Conservation (phyloP, 2,113 vertebrate genomes). For the Nothocercus julius region DNA sequence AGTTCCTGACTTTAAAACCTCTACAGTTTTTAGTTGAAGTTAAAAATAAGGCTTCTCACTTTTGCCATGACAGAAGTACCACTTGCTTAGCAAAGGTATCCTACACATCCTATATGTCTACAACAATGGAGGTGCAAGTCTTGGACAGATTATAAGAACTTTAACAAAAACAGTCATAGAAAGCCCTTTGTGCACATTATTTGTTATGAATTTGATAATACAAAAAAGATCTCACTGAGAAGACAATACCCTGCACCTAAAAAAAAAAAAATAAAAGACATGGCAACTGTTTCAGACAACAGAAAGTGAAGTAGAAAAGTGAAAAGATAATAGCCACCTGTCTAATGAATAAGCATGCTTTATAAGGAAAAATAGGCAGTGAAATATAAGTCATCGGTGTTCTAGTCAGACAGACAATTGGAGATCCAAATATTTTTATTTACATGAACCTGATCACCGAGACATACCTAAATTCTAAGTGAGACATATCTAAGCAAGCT, state of each 20-base stretch:
- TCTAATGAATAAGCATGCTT: not conserved
- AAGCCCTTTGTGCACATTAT: not conserved
- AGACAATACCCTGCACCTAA: not conserved
- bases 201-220: not conserved
- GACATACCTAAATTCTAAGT: not conserved
- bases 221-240: not conserved
- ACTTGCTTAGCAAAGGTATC: not conserved
- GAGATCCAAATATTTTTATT: not conserved
- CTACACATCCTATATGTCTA: not conserved
- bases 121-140: not conserved
- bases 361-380: not conserved
- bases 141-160: not conserved
- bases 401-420: not conserved
- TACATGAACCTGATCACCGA: not conserved
- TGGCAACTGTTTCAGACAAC: not conserved
- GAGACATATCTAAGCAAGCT: no score
- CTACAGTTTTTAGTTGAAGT: not conserved
- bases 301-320: not conserved
- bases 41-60: not conserved
- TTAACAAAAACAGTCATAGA: not conserved
- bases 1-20: not conserved
- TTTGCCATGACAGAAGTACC: not conserved
- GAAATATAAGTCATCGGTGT: not conserved
- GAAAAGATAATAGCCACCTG: not conserved
- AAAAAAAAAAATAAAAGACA: not conserved